Evolutionary conservation across 2,113 vertebrate species (phyloP), one percentile per base, ranked within the genome.

Genomic region (Hemicordylus capensis): DNA sequence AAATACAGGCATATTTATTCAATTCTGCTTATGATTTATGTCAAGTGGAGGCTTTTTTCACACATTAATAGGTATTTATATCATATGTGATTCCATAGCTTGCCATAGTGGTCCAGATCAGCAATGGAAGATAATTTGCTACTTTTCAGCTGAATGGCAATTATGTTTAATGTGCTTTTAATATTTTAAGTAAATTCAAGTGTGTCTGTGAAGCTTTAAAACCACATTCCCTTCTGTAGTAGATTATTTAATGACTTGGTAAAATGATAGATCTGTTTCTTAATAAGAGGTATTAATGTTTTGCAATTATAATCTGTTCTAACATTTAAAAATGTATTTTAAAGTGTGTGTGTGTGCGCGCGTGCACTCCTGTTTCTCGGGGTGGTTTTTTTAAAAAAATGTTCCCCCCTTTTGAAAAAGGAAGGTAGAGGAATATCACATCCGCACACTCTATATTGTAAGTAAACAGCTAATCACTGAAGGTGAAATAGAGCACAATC

Each of bases 321-420:
- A 85, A 80, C 3, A 3, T 12, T 56, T 76, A 39, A 92, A 81
- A 61, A 76, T 37, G 1, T 88, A 0, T 83, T 83, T 82, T 80
- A 79, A 87, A 75, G 6, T 63, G 20, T 79, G 22, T 31, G 81
- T 89, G 66, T 87, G 6, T 87, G n/a, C n/a, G n/a, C n/a, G n/a
- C n/a, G n/a, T n/a, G n/a, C n/a, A n/a, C n/a, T n/a, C n/a, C 31
- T 89, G 87, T 89, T 81, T 20, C 81, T 88, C 82, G 8, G 26
- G 86, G 4, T 58, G 24, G 44, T 26, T 1, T 24, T 61, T 77
- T 63, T 63, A 9, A 31, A 3, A 28, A 15, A n/a, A n/a, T n/a
- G 14, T 69, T 19, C 2, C 48, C 17, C 81, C 31, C 1, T 90
- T 86, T 87, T 89, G 63, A 56, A 14, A 42, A 91, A 54, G 69